Evolutionary conservation across 1,140 invertebrate genomes (phyloP).

Genomic region (Drosophila persimilis): DNA sequence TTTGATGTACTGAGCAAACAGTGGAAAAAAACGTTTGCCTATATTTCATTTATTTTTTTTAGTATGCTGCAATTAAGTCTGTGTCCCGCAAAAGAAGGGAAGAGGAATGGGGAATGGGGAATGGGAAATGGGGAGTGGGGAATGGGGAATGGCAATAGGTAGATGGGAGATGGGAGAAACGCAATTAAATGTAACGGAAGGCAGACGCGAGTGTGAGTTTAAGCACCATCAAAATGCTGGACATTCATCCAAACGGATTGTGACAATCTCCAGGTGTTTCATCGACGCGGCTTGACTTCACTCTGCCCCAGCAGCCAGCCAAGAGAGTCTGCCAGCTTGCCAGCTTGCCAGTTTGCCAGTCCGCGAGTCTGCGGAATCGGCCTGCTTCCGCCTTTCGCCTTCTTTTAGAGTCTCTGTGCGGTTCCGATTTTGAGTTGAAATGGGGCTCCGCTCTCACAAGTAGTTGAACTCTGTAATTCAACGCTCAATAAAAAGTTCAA

Average conservation of each 20-base stretch:
- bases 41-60: constrained; percentile 1
- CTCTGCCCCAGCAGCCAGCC: not conserved
- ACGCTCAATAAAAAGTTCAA: constrained; percentile 58
- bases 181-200: constrained; percentile 18
- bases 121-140: too few relatives aligned
- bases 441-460: too few relatives aligned
- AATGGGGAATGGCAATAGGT: too few relatives aligned
- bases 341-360: too few relatives aligned
- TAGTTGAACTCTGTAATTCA: constrained; percentile 45
- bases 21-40: not conserved
- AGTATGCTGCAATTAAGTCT: constrained; percentile 11
- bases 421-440: constrained; percentile 6
- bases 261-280: constrained; percentile 33
- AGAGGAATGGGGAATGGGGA: too few relatives aligned
- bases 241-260: constrained; percentile 36
- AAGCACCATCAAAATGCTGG: not conserved
- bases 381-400: constrained; percentile 40
- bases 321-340: not conserved
- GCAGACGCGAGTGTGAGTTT: constrained; percentile 2
- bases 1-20: constrained; percentile 62
- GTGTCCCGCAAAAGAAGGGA: not conserved
- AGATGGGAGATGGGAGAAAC: too few relatives aligned
- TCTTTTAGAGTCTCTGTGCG: not conserved
- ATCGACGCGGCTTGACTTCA: too few relatives aligned
- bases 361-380: not conserved